Evolutionary conservation across 2,113 vertebrate genomes (phyloP), one percentile per base, ranked within the genome.

Genomic region (Stercorarius parasiticus): DNA sequence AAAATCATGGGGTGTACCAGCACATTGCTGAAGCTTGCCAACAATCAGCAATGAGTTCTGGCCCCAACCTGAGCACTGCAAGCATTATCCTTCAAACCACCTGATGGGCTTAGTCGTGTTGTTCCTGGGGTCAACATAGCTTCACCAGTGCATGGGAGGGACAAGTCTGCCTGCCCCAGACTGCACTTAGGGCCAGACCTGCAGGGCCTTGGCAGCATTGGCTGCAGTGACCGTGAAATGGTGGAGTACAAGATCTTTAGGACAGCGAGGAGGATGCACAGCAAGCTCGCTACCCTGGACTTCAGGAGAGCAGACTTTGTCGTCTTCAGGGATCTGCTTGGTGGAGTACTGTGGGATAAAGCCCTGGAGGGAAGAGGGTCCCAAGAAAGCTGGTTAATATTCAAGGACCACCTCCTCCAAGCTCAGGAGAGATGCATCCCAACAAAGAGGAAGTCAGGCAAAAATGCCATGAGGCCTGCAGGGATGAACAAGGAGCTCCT

Each of bases 61-160:
- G 13, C 13, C 36, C 4, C 12, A 19, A 2, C 0, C 16, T 27
- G 18, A 45, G 25, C 0, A 3, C 22, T 70, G 17, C 34, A 40
- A 82, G 43, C 19, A 59, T 36, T 38, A 49, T 59, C 10, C 5
- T 53, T 49, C 8, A 10, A 83, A 79, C 4, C 32, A 61, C 36
- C 8, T 59, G 17, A 40, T 0, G 6, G 30, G 34, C 36, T 95
- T 65, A 27, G 30, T 61, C 0, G 0, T 0, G 0, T 52, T 70
- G 12, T 38, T 80, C 53, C n/a, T 65, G 38, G 8, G 14, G 38
- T n/a, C 1, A 0, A 40, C 8, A 64, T 26, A 78, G 14, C 27
- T 87, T 72, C 19, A 5, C 15, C 40, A 30, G 9, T 0, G 1
- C 11, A 15, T 29, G 32, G 12, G 8, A 38, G 10, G 17, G 32